These are phyloP conservation scores for Phrynocephalus versicolor DNA, from an alignment of 2,113 vertebrate genomes.

Conservation along the genomic window DNA sequence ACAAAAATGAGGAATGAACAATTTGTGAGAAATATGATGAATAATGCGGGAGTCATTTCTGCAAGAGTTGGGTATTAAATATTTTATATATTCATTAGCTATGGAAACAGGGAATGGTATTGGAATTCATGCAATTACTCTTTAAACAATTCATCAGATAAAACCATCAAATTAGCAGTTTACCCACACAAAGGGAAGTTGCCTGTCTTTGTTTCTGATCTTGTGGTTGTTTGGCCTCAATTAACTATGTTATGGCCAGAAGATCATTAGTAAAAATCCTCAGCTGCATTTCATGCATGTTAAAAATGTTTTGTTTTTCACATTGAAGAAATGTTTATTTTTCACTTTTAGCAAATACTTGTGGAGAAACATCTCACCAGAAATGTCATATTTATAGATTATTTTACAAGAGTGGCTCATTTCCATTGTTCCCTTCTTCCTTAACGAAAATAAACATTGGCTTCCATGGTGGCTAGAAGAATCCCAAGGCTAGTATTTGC, in stretches of 20 bases:
- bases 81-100: conserved; percentile 46
- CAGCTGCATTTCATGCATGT: conserved; percentile 12
- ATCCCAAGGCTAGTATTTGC: conserved; percentile 27
- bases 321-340: background rate
- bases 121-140: conserved; percentile 24
- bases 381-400: conserved; percentile 68
- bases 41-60: background rate
- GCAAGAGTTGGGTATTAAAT: background rate
- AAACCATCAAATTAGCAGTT: conserved; percentile 33
- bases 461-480: conserved; percentile 51
- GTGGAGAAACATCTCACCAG: conserved; percentile 58
- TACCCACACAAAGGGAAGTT: conserved; percentile 20
- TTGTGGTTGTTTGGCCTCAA: background rate
- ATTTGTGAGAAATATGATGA: background rate
- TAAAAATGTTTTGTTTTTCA: conserved; percentile 23
- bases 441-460: conserved; percentile 50
- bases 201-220: conserved; percentile 17
- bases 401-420: conserved; percentile 40
- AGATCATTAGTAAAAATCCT: background rate
- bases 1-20: background rate
- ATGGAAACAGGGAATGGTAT: conserved; percentile 26
- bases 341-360: conserved; percentile 34
- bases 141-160: conserved; percentile 41
- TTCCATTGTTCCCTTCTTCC: conserved; percentile 48
- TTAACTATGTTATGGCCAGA: conserved; percentile 1